Evolutionary conservation across 1,140 invertebrate genomes (phyloP).

Genomic region (Ceratina japonica): DNA sequence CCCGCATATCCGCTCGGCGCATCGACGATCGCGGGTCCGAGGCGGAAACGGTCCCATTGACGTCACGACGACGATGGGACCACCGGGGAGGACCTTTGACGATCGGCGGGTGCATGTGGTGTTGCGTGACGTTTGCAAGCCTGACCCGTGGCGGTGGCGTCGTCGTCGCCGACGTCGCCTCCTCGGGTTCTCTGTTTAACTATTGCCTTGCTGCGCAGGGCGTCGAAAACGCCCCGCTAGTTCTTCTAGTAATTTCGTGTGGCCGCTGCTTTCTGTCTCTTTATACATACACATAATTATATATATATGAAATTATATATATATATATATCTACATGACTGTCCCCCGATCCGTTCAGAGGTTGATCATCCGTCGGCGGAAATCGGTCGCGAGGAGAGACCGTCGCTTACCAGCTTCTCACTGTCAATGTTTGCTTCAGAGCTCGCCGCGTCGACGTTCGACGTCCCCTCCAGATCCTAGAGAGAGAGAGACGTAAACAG

Average conservation of each 20-base stretch:
- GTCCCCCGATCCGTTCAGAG: slow-evolving; percentile 27
- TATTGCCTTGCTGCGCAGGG: slow-evolving; percentile 57
- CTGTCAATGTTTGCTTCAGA: slow-evolving; percentile 19
- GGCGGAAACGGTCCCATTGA: not conserved
- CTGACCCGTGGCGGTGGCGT: slow-evolving; percentile 49
- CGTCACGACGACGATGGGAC: not conserved
- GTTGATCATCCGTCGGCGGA: slow-evolving; percentile 2
- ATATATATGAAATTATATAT: not conserved
- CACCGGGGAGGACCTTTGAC: not conserved
- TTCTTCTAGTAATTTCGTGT: slow-evolving; percentile 59
- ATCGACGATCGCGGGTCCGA: slow-evolving; percentile 27
- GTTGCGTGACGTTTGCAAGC: slow-evolving; percentile 62
- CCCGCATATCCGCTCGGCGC: slow-evolving; percentile 43
- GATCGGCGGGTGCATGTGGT: slow-evolving; percentile 70
- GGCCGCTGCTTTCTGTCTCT: slow-evolving; percentile 64
- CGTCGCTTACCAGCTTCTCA: not conserved
- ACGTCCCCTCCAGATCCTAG: no score
- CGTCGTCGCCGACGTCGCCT: slow-evolving; percentile 45
- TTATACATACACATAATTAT: slow-evolving; percentile 48
- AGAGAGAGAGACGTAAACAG: no score
- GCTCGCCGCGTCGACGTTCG: slow-evolving; percentile 5
- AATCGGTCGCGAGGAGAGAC: not conserved
- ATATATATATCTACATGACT: slow-evolving; percentile 42
- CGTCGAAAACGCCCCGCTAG: slow-evolving; percentile 55
- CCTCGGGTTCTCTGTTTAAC: slow-evolving; percentile 54